Evolutionary conservation across 2,113 vertebrate genomes (phyloP).

Genomic region (Stegastes partitus): DNA sequence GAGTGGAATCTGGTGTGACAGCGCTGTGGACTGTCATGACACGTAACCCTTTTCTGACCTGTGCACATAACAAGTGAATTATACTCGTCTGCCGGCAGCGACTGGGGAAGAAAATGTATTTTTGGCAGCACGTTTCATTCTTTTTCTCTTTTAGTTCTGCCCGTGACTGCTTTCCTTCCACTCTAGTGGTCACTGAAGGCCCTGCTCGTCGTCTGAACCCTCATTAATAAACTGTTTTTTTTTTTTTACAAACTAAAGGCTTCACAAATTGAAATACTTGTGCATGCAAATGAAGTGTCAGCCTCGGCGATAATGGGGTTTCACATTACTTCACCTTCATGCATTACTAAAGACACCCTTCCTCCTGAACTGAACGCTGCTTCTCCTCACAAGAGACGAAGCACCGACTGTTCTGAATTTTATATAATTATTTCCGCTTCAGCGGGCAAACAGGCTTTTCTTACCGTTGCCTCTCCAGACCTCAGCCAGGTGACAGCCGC

Average conservation of each 20-base stretch:
- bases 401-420: not conserved
- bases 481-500: conserved; percentile 97
- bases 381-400: not conserved
- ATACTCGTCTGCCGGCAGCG: not conserved
- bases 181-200: not conserved
- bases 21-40: conserved; percentile 33
- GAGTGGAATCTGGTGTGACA: conserved; percentile 67
- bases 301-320: conserved; percentile 31
- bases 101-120: not conserved
- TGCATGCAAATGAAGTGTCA: conserved; percentile 20
- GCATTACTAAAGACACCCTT: not conserved
- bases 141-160: not conserved
- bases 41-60: conserved; percentile 29
- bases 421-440: not conserved
- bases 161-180: not conserved
- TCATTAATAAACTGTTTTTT: conserved; percentile 29
- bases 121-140: not conserved
- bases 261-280: conserved; percentile 28
- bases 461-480: conserved; percentile 98
- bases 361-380: not conserved
- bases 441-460: conserved; percentile 31
- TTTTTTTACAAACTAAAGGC: conserved; percentile 31
- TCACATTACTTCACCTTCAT: conserved; percentile 29
- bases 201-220: not conserved
- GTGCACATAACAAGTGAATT: not conserved